A percentile compares a stretch with the other conserved stretches of the same genome.
Conservation (phyloP, 2,113 vertebrate genomes). For the Podiceps cristatus region DNA sequence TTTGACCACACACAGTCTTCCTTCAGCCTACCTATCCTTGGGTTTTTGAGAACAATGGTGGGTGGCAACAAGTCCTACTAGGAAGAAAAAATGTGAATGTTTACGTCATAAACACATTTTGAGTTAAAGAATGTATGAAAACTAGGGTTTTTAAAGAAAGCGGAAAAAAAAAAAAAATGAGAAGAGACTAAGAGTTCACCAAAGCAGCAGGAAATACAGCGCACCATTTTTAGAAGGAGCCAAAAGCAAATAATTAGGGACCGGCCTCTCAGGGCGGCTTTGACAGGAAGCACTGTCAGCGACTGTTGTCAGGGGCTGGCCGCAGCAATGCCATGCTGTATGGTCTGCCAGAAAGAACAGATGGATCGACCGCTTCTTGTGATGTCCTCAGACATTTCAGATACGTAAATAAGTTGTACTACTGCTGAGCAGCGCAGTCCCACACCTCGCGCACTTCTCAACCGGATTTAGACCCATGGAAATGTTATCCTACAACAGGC, state of each 20-base stretch:
- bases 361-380: not conserved
- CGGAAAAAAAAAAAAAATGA: not conserved
- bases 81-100: not conserved
- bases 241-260: not conserved
- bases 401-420: not conserved
- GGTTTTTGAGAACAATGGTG: constrained; percentile 1
- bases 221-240: not conserved
- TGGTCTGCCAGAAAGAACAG: not conserved
- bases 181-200: not conserved
- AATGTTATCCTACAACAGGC: not conserved
- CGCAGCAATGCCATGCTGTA: not conserved
- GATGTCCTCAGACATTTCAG: not conserved
- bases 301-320: not conserved
- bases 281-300: not conserved
- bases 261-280: not conserved
- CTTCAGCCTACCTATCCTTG: constrained; percentile 38
- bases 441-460: not conserved
- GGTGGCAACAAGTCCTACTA: not conserved
- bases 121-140: not conserved
- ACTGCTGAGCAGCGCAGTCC: not conserved
- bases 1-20: constrained; percentile 49
- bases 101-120: not conserved
- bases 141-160: not conserved
- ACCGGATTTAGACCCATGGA: too few relatives aligned
- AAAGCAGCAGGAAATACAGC: not conserved